These are phyloP conservation scores for Drosophila meridiana DNA, from an alignment of 2,888 invertebrate species.

Conservation along the genomic window DNA sequence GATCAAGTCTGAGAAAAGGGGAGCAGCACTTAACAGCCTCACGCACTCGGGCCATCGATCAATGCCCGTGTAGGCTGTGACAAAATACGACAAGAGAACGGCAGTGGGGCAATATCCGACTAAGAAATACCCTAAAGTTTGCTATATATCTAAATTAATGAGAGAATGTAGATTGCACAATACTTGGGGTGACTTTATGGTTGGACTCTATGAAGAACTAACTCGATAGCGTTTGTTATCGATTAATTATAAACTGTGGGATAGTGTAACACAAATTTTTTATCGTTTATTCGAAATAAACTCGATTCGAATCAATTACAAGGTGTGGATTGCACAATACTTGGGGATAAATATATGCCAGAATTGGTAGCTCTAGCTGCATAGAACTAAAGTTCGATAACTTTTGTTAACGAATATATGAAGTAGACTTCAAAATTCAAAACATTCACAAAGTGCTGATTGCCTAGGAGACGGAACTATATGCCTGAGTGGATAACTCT, in stretches of 20 bases:
- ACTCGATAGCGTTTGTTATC: too few relatives aligned
- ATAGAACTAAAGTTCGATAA: neutral
- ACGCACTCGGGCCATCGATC: constrained; percentile 56
- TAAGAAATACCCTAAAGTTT: neutral
- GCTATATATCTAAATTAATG: neutral
- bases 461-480: neutral
- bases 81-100: constrained; percentile 1
- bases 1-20: constrained; percentile 15
- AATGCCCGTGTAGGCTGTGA: constrained; percentile 33
- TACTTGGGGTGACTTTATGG: too few relatives aligned
- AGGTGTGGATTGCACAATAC: neutral
- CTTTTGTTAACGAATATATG: neutral
- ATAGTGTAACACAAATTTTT: too few relatives aligned
- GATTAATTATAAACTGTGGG: too few relatives aligned
- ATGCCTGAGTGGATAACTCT: neutral
- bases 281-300: too few relatives aligned
- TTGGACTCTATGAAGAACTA: too few relatives aligned
- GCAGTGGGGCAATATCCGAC: too few relatives aligned
- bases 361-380: neutral
- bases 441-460: too few relatives aligned
- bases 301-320: neutral
- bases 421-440: neutral
- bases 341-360: neutral
- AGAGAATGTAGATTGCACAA: neutral
- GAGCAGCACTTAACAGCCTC: constrained; percentile 57